phyloP scores from a whole-genome alignment of 2,888 invertebrate species.

The Synergus itoensis region DNA sequence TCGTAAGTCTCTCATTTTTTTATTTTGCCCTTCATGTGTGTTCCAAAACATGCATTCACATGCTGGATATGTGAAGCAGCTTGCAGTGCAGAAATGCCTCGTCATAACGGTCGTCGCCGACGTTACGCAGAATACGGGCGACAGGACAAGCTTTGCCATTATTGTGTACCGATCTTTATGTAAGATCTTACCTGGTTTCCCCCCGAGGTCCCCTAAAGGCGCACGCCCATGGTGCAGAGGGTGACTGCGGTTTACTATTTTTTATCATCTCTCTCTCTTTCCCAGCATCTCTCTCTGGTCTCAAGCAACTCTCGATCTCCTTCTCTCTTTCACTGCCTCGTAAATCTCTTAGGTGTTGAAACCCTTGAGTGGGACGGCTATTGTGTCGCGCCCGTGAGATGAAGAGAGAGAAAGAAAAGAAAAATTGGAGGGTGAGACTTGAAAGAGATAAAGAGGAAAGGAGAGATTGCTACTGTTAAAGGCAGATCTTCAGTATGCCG shows the following conservation, averaged over 20 bases:
- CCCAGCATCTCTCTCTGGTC: neutral
- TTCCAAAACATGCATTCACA: neutral
- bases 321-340: constrained; percentile 43
- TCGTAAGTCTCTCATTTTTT: neutral
- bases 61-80: constrained; percentile 50
- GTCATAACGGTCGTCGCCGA: constrained; percentile 73
- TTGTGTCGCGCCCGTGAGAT: constrained; percentile 39
- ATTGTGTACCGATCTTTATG: constrained; percentile 74
- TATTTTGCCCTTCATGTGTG: neutral
- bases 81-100: constrained; percentile 58
- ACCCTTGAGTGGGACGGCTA: constrained; percentile 44
- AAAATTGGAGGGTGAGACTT: constrained; percentile 33
- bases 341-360: constrained; percentile 43
- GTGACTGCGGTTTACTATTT: constrained; percentile 72
- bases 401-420: constrained; percentile 37
- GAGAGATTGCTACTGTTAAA: constrained; percentile 35
- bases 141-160: constrained; percentile 66
- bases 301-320: constrained; percentile 41
- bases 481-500: neutral
- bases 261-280: constrained; percentile 45
- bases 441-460: constrained; percentile 45
- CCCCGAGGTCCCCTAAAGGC: constrained; percentile 65
- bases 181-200: constrained; percentile 72
- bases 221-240: constrained; percentile 73
- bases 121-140: constrained; percentile 67